Percentiles rank a stretch among this genome's conserved stretches.
Conservation (phyloP, 2,888 invertebrate genomes). For the Tachystola acroxantha region DNA sequence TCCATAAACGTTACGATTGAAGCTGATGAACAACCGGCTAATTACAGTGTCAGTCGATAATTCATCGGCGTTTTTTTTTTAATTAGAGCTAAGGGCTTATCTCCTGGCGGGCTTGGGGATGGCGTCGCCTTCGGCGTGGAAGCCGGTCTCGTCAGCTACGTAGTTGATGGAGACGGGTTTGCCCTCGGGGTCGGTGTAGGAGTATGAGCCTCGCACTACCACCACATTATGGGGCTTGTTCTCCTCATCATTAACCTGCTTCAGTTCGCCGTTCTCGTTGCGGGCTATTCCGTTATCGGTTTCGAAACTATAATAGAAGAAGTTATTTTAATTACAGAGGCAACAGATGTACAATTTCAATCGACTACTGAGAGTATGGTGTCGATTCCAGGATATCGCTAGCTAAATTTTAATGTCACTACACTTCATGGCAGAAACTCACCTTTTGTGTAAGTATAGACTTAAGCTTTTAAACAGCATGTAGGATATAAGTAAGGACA, state of each 20-base stretch:
- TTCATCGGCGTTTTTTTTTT: constrained; percentile 17
- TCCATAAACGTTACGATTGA: constrained; percentile 2
- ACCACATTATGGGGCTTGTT: constrained; percentile 75
- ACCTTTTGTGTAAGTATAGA: no score
- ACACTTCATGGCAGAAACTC: no score
- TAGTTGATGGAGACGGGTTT: constrained; percentile 69
- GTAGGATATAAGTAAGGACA: no score
- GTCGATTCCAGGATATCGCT: no score
- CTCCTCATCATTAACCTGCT: constrained; percentile 67
- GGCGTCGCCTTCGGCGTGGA: constrained; percentile 78
- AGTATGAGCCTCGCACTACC: constrained; percentile 78
- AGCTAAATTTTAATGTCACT: no score
- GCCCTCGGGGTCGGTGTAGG: constrained; percentile 77
- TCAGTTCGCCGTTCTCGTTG: constrained; percentile 65
- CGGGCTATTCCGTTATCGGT: constrained; percentile 76
- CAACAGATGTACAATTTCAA: no score
- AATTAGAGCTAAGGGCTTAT: constrained; percentile 25
- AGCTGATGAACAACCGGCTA: constrained; percentile 11
- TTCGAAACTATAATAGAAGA: constrained; percentile 47
- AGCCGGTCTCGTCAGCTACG: constrained; percentile 81
- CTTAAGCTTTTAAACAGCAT: no score
- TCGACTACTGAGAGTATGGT: no score
- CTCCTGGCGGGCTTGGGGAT: constrained; percentile 67
- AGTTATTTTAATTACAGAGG: no score
- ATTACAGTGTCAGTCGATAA: constrained; percentile 15